Conservation (phyloP, 2,888 invertebrate species). For the Oscheius sp. region DNA sequence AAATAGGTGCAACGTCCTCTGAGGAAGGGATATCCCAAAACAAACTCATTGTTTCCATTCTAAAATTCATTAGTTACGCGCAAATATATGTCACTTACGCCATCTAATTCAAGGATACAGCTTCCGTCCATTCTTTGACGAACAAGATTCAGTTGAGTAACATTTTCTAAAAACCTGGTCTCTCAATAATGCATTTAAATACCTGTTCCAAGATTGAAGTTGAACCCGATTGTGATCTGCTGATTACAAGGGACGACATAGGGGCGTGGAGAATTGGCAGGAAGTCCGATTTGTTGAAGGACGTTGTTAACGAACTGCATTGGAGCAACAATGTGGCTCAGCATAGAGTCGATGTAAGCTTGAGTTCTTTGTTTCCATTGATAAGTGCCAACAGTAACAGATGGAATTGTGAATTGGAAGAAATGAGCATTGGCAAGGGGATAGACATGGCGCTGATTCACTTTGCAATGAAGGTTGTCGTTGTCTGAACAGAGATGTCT, state of each 20-base stretch:
- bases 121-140: neutral
- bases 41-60: neutral
- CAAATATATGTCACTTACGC: neutral
- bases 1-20: constrained; percentile 24
- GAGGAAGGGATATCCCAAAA: constrained; percentile 26
- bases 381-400: neutral
- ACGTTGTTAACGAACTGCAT: neutral
- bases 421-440: neutral
- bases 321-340: constrained; percentile 15
- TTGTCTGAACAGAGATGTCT: constrained; percentile 5
- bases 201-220: constrained; percentile 10
- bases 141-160: constrained; percentile 19
- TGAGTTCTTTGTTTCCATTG: constrained; percentile 1
- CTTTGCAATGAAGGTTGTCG: constrained; percentile 23
- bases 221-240: neutral
- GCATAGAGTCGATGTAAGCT: constrained; percentile 6
- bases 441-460: neutral
- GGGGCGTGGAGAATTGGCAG: neutral
- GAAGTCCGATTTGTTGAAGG: neutral
- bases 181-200: neutral
- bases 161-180: neutral
- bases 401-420: constrained; percentile 20
- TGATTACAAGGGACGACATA: constrained; percentile 14
- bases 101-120: constrained; percentile 5
- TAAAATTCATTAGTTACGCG: neutral